Evolutionary conservation across 2,888 invertebrate genomes (phyloP), one percentile per base, ranked within the genome.

Genomic region (Chrysolina haemoptera): DNA sequence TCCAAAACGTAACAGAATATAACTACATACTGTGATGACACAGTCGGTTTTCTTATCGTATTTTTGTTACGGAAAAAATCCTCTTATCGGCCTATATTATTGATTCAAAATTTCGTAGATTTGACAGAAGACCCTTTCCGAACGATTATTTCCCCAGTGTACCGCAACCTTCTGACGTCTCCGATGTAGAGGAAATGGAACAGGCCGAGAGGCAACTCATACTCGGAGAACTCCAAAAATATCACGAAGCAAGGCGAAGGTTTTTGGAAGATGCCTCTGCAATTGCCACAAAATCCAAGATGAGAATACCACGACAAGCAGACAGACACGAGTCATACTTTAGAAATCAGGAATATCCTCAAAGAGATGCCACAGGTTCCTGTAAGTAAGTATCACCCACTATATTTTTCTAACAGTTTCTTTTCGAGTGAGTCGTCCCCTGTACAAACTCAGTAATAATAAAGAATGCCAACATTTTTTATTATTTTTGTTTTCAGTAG

Each of bases 241-340:
- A 84, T 70, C 85, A 84, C 72, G 70, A 78, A 40, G 83, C 84
- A 9, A 76, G 84, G 46, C 76, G 84, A 67, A 80, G 79, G 74
- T 78, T 84, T 43, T 41, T 84, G 5, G 76, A 76, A 18, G 81
- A 80, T 62, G 53, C 73, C 1, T 59, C 70, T 18, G 35, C 41
- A 5, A 50, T 76, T n/a, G 66, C 76, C 10, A 62, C 70, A 1
- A 73, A 73, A 50, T 53, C 72, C 9, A 59, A 59, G 12, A 27
- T 59, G 59, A 14, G n/a, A 16, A 8, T 59, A 10, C 8, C 46
- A 18, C 22, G 35, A 6, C 59, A 14, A n/a, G 5, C 59, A 6
- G 35, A 20, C 3, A 20, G 27, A 0, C 14, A 27, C 4, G 35
- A 27, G n/a, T 9, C 59, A 27, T 22, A 16, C 14, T 59, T 14